Evolutionary conservation across 2,113 vertebrate species (phyloP).

Genomic region (Dendrocopos noguchii): DNA sequence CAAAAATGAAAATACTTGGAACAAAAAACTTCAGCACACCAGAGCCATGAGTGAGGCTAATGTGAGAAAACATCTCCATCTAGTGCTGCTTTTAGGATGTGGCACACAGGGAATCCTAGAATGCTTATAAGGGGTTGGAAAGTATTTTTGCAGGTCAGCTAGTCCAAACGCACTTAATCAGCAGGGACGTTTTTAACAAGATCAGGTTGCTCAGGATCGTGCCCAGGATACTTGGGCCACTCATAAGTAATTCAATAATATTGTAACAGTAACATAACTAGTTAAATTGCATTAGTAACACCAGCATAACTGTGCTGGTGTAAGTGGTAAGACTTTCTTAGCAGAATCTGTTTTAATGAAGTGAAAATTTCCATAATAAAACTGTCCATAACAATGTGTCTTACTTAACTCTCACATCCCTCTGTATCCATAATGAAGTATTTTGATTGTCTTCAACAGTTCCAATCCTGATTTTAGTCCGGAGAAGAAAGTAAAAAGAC

Average conservation of each 20-base stretch:
- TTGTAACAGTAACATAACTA: fast-evolving
- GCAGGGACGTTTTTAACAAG: too few relatives aligned
- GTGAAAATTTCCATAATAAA: not conserved
- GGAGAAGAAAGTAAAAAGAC: not conserved
- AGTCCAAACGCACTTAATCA: too few relatives aligned
- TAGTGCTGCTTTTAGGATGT: not conserved
- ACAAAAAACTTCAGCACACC: fast-evolving
- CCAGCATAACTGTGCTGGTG: fast-evolving
- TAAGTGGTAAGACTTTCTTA: not conserved
- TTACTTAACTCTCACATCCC: not conserved
- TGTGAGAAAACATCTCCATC: slow-evolving; percentile 39
- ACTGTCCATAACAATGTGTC: fast-evolving
- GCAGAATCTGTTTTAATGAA: not conserved
- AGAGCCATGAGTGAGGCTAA: fast-evolving
- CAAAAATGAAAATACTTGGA: not conserved
- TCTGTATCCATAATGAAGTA: not conserved
- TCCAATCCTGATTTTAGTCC: not conserved
- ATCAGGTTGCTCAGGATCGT: too few relatives aligned
- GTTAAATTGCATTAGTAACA: not conserved
- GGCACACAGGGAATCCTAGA: not conserved
- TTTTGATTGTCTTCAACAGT: not conserved
- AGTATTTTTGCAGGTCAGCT: too few relatives aligned
- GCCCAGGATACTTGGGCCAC: fast-evolving
- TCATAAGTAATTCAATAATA: too few relatives aligned
- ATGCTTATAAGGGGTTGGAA: too few relatives aligned